These are phyloP conservation scores for Oxyruncus cristatus DNA, from an alignment of 2,113 vertebrate genomes.

Conservation along the genomic window DNA sequence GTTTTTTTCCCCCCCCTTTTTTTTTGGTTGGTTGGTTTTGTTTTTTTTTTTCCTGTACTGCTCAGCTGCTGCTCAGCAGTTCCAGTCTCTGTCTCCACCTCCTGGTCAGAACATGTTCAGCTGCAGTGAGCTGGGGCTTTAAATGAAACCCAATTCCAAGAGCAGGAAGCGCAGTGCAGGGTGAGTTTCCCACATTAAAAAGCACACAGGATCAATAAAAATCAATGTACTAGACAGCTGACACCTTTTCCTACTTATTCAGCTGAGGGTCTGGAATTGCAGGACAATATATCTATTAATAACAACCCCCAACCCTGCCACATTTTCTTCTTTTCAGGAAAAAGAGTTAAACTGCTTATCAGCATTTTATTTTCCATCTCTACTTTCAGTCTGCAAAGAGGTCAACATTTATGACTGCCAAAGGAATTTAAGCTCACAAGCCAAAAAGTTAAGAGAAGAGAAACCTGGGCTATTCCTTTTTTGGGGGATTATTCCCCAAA, in stretches of 20 bases:
- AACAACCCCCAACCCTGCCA: neutral
- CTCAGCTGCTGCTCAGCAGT: neutral
- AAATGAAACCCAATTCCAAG: neutral
- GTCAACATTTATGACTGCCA: neutral
- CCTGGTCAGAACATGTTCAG: neutral
- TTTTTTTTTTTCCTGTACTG: neutral
- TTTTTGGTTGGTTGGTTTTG: neutral
- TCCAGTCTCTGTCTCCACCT: conserved; percentile 55
- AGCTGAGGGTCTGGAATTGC: neutral
- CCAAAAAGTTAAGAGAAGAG: neutral
- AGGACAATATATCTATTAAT: neutral
- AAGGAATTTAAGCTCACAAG: neutral
- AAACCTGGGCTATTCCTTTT: neutral
- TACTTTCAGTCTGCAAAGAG: neutral
- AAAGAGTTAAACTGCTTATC: neutral
- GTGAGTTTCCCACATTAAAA: neutral
- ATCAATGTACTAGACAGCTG: rapidly evolving
- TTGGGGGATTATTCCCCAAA: neutral
- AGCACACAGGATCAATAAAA: neutral
- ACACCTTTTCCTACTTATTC: neutral
- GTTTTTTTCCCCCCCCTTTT: neutral
- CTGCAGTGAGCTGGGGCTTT: rapidly evolving
- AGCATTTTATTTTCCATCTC: neutral
- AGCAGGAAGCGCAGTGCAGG: neutral
- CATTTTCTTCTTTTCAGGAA: neutral